phyloP scores from a whole-genome alignment of 2,888 invertebrate species.

The Megalurothrips usitatus region DNA sequence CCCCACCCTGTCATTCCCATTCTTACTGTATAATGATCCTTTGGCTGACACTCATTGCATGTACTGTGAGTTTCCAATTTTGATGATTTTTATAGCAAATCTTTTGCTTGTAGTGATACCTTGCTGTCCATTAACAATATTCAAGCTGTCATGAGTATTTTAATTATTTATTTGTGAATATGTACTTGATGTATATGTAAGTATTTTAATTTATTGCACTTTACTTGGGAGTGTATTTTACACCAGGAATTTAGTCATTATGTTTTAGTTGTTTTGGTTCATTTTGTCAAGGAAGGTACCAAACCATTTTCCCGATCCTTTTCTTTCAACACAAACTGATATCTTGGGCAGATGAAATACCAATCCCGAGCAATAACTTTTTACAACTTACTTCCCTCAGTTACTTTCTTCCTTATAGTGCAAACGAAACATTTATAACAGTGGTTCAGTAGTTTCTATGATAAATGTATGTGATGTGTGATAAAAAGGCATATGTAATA shows the following conservation, averaged over 20 bases:
- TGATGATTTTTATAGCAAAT: too few species aligned
- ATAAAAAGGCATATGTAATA: slow-evolving; percentile 5
- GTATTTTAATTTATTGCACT: slow-evolving; percentile 16
- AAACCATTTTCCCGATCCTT: too few species aligned
- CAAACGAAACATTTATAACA: too few species aligned
- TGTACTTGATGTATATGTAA: slow-evolving; percentile 1
- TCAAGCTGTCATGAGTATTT: background rate
- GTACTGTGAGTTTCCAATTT: too few species aligned
- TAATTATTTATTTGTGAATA: slow-evolving; percentile 15
- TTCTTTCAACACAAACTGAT: too few species aligned
- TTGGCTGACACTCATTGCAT: background rate
- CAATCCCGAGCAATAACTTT: too few species aligned
- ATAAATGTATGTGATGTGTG: slow-evolving; percentile 20
- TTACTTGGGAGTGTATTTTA: slow-evolving; percentile 7
- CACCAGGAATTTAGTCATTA: slow-evolving; percentile 19
- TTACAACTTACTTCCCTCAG: too few species aligned
- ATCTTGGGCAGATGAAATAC: too few species aligned
- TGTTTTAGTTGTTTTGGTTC: background rate
- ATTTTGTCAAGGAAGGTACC: background rate
- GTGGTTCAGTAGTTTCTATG: too few species aligned
- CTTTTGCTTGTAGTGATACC: background rate
- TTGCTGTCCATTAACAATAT: background rate
- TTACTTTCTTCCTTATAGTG: too few species aligned
- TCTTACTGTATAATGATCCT: background rate
- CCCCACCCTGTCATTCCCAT: too few species aligned